These are phyloP conservation scores for Cephus pulcher DNA, from an alignment of 2,888 invertebrate genomes.

Conservation along the genomic window DNA sequence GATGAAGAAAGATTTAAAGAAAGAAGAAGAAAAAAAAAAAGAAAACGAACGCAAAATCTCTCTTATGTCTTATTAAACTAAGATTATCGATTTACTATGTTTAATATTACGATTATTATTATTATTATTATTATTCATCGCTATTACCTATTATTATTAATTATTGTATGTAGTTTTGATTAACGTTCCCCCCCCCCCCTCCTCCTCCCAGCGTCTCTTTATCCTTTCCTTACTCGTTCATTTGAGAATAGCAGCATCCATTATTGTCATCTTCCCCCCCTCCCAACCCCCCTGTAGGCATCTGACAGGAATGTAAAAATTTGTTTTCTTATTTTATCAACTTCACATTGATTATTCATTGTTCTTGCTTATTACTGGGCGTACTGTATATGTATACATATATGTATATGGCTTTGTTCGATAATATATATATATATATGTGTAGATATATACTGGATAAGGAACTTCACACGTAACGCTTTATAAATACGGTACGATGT, in stretches of 20 bases:
- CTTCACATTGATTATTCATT: conserved; percentile 47
- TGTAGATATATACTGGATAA: conserved; percentile 24
- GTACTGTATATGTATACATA: conserved; percentile 47
- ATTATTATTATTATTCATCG: conserved; percentile 36
- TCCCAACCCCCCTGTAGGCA: no score
- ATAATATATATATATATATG: conserved; percentile 28
- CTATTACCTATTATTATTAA: conserved; percentile 29
- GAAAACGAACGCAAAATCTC: conserved; percentile 54
- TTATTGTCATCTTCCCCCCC: no score
- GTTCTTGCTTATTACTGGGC: conserved; percentile 58
- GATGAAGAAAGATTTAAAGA: conserved; percentile 27
- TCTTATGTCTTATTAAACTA: conserved; percentile 58
- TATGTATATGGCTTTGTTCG: conserved; percentile 23
- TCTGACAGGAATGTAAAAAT: conserved; percentile 36
- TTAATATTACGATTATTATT: conserved; percentile 35
- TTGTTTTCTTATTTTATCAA: conserved; percentile 40
- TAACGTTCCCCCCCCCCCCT: neutral
- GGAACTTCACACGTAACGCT: conserved; percentile 28
- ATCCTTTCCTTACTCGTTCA: no score
- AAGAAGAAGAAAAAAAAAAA: conserved; percentile 34
- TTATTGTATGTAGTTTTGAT: conserved; percentile 8
- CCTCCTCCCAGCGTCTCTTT: no score
- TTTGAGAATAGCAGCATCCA: no score
- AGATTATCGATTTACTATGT: conserved; percentile 42
- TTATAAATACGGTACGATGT: conserved; percentile 51